Base-by-base conservation (phyloP, 2,113 vertebrate genomes). In the Anoura caudifer region DNA sequence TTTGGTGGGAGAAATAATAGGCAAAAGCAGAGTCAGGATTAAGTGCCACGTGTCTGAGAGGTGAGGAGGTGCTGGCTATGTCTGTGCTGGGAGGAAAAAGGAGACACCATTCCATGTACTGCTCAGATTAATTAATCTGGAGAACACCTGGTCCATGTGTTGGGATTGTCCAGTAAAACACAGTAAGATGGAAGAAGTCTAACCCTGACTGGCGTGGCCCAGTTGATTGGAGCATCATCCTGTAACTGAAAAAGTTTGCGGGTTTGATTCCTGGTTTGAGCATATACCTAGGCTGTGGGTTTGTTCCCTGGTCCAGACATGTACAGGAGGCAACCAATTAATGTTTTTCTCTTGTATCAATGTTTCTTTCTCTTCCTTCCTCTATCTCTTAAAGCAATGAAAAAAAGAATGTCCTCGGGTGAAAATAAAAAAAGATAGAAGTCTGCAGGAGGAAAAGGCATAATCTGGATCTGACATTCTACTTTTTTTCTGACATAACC, bases 401-500 rank as follows among this genome's bases (percentile, higher is more conserved):
- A 22, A 28, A 28, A 61, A 28, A 12, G 24, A 61, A 61, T 28
- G 59, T 61, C 59, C 11, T 22, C 0, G 4, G 59, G 24, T 61
- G 59, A 61, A 26, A 61, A 61, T 61, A 59, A 61, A 61, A 56
- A 59, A 61, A 28, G 59, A 61, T 61, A 12, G 59, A 61, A 26
- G 26, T 36, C 54, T 33, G 14, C 0, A 41, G 56, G 26, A 83
- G 7, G 7, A 56, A 50, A 45, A 70, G 81, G 6, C 16, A 8
- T 28, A 22, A 13, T 45, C 26, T 19, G 4, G 59, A n/a, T 28
- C 24, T 6, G 5, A 6, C 0, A 10, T 16, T 10, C 8, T 4
- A 52, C 13, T 26, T 9, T 69, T 59, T 24, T 22, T 24, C 24
- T 61, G 36, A 33, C 10, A 31, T 52, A 16, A 3, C 41, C 3